Evolutionary conservation across 2,113 vertebrate genomes (phyloP).

Genomic region (Takifugu flavidus): DNA sequence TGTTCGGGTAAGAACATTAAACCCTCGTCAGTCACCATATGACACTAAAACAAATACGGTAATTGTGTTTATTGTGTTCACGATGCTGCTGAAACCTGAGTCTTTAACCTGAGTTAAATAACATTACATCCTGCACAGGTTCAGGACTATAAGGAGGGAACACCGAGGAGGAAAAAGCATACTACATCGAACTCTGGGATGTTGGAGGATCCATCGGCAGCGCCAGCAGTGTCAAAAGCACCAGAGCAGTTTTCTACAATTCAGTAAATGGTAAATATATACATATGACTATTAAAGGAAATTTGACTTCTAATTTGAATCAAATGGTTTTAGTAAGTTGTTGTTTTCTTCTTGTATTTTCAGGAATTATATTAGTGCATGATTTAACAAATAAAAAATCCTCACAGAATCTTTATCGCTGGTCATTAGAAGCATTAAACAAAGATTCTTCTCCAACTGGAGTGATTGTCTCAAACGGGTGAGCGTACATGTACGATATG

Average conservation of each 20-base stretch:
- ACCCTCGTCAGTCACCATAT: no score
- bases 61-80: no score
- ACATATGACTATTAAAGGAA: background rate
- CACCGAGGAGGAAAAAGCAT: slow-evolving; percentile 96
- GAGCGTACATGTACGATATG: background rate
- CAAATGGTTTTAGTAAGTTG: background rate
- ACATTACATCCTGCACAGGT: slow-evolving; percentile 69
- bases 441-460: slow-evolving; percentile 88
- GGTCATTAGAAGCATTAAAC: slow-evolving; percentile 92
- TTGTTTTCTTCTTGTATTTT: background rate
- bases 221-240: slow-evolving; percentile 92
- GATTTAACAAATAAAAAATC: slow-evolving; percentile 99
- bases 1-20: slow-evolving; percentile 81
- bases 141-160: slow-evolving; percentile 97
- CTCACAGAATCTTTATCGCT: slow-evolving; percentile 95
- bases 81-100: background rate
- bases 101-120: background rate
- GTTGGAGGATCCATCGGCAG: slow-evolving; percentile 94
- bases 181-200: slow-evolving; percentile 96
- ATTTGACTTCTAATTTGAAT: background rate
- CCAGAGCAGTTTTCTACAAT: slow-evolving; percentile 96
- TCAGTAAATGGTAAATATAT: slow-evolving; percentile 85
- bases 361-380: slow-evolving; percentile 96
- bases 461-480: slow-evolving; percentile 96
- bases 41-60: no score